Percentiles rank a stretch among this genome's conserved stretches.
phyloP scores from a whole-genome alignment of 2,888 invertebrate genomes.

The Chloroclystis v-ata region DNA sequence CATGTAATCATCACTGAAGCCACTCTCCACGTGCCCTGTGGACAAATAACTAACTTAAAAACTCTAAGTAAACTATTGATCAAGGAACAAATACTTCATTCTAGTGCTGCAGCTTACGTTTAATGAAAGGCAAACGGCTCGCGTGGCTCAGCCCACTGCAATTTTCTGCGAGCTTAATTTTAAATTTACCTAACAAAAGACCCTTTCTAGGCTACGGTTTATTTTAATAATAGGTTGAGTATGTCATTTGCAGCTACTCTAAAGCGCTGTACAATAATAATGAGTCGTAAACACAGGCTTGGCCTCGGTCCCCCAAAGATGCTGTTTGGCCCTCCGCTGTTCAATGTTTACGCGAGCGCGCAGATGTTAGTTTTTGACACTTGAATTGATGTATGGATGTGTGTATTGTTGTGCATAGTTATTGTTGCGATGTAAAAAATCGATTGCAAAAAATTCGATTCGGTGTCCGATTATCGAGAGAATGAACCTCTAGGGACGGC shows the following conservation, averaged over 20 bases:
- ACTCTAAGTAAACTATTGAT: slow-evolving; percentile 40
- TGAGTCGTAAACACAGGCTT: slow-evolving; percentile 74
- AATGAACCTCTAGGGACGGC: slow-evolving; percentile 55
- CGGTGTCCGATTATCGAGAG: slow-evolving; percentile 56
- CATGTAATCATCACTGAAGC: slow-evolving; percentile 65
- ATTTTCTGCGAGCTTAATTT: slow-evolving; percentile 57
- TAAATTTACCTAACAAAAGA: slow-evolving; percentile 62
- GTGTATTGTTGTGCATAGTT: slow-evolving; percentile 63
- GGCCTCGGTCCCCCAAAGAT: slow-evolving; percentile 61
- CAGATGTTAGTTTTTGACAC: slow-evolving; percentile 79
- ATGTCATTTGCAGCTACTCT: slow-evolving; percentile 73
- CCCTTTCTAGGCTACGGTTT: slow-evolving; percentile 55
- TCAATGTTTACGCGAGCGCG: slow-evolving; percentile 70
- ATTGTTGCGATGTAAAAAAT: slow-evolving; percentile 65
- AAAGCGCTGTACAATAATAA: slow-evolving; percentile 72
- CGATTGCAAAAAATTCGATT: slow-evolving; percentile 58
- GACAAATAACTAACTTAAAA: slow-evolving; percentile 31
- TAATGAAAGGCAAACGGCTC: slow-evolving; percentile 49
- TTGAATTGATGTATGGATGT: slow-evolving; percentile 76
- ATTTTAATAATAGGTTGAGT: slow-evolving; percentile 73
- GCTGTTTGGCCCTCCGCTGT: slow-evolving; percentile 54
- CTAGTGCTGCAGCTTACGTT: slow-evolving; percentile 46
- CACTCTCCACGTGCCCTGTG: slow-evolving; percentile 63
- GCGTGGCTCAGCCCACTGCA: slow-evolving; percentile 46
- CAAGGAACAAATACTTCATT: slow-evolving; percentile 50